A percentile compares a stretch with the other conserved stretches of the same genome.
Evolutionary conservation across 2,113 vertebrate species (phyloP).

Genomic region (Crotalus viridis): DNA sequence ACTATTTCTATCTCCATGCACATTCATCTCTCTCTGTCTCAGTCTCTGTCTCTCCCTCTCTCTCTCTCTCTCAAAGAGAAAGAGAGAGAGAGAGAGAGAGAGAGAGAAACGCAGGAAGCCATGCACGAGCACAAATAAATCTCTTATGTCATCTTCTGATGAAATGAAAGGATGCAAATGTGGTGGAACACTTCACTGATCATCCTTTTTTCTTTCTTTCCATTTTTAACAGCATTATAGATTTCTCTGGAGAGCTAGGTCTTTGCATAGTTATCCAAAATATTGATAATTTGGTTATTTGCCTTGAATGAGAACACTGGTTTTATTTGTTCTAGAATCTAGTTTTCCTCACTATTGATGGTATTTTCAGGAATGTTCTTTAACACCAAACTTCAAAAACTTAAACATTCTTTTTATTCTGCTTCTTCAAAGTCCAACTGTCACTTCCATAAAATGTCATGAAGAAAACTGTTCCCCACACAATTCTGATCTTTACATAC

Average conservation of each 20-base stretch:
- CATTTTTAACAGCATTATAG: background rate
- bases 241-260: background rate
- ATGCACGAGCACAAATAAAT: background rate
- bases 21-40: too few species aligned
- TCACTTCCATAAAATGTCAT: background rate
- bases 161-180: background rate
- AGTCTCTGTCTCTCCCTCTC: fast-evolving
- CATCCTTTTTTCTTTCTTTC: background rate
- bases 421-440: background rate
- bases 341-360: background rate
- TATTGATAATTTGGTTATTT: background rate
- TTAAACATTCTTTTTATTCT: background rate
- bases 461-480: background rate
- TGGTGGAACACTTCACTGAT: background rate
- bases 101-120: background rate
- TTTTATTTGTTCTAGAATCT: background rate
- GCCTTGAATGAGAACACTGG: background rate
- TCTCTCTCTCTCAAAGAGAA: too few species aligned
- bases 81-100: background rate
- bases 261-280: background rate
- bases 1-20: background rate
- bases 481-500: background rate
- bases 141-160: background rate
- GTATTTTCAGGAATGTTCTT: background rate
- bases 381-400: background rate